These are phyloP conservation scores for Lepetodrilus schrolli DNA, from an alignment of 2,888 invertebrate genomes.

Conservation along the genomic window DNA sequence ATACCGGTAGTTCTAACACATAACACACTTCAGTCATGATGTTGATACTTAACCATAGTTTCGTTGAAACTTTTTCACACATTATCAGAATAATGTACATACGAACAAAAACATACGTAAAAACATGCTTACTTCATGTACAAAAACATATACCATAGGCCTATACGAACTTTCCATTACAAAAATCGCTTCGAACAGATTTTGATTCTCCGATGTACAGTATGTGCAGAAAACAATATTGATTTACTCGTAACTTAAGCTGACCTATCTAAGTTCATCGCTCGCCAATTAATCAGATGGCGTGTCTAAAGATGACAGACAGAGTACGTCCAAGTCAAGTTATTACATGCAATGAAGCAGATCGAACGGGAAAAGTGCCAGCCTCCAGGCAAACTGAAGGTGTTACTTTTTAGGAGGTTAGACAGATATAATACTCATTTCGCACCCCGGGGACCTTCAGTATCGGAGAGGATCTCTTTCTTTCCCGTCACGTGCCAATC, in stretches of 20 bases:
- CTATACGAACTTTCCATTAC: no score
- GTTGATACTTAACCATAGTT: no score
- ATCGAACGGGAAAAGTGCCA: neutral
- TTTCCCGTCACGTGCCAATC: slow-evolving; percentile 30
- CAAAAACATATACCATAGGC: no score
- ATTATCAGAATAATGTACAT: no score
- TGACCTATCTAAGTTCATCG: neutral
- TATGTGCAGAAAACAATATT: neutral
- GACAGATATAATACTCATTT: slow-evolving; percentile 26
- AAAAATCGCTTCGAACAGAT: no score
- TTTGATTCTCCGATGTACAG: no score
- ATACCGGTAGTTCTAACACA: no score
- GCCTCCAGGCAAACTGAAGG: neutral
- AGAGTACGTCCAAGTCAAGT: neutral
- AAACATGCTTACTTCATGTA: no score
- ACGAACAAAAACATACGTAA: no score
- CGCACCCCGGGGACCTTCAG: neutral
- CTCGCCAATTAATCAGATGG: neutral
- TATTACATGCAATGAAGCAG: neutral
- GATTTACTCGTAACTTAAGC: neutral
- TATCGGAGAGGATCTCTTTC: slow-evolving; percentile 15
- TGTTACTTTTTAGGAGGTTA: slow-evolving; percentile 29
- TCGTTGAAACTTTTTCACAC: no score
- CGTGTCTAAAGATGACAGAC: neutral
- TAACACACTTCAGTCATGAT: no score